These are phyloP conservation scores for Chromis chromis DNA, from an alignment of 2,797 vertebrate species.

Conservation along the genomic window DNA sequence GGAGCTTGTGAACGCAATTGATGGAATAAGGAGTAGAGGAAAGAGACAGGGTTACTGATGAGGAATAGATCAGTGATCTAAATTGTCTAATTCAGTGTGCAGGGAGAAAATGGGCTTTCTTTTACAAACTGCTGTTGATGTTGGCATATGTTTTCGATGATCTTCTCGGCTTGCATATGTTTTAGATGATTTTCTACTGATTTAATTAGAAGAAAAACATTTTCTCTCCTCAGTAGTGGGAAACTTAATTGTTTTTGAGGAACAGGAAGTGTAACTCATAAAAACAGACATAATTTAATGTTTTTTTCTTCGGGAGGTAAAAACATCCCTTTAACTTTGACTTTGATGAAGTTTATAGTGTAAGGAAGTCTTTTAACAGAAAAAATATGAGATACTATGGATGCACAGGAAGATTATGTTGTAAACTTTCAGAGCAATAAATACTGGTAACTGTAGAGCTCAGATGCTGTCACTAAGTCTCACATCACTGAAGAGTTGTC, in stretches of 20 bases:
- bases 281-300: slow-evolving; percentile 3
- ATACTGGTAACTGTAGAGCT: neutral
- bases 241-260: slow-evolving; percentile 26
- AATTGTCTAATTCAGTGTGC: neutral
- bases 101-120: slow-evolving; percentile 18
- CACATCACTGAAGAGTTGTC: neutral
- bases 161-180: neutral
- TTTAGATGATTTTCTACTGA: neutral
- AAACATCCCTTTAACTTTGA: neutral
- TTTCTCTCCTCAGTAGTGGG: neutral
- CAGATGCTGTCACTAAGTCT: neutral
- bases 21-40: neutral
- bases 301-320: neutral
- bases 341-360: slow-evolving; percentile 9
- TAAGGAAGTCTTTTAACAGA: slow-evolving; percentile 17
- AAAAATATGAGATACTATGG: neutral
- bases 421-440: neutral
- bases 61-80: neutral
- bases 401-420: neutral
- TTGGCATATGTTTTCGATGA: neutral
- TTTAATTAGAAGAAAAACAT: slow-evolving; percentile 21
- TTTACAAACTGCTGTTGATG: slow-evolving; percentile 15
- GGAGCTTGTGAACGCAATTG: neutral
- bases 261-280: neutral
- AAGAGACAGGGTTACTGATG: neutral